Evolutionary conservation across 1,140 invertebrate genomes (phyloP).

Genomic region (Philotrypesis tridentata): DNA sequence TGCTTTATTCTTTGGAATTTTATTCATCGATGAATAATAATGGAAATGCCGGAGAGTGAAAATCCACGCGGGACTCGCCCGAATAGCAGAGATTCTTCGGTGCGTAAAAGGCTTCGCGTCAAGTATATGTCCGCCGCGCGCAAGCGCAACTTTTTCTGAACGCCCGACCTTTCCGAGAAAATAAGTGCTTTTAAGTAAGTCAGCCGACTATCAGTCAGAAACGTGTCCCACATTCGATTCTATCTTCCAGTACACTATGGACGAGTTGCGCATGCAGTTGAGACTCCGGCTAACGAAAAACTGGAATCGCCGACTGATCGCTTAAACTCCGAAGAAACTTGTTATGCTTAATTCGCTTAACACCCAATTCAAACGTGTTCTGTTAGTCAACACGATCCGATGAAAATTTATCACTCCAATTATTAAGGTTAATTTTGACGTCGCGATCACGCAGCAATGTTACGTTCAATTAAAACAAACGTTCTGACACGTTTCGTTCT

Average conservation of each 20-base stretch:
- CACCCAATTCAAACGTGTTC: background rate
- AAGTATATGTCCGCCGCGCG: background rate
- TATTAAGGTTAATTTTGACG: no score
- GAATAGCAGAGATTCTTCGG: constrained; percentile 17
- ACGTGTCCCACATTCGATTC: constrained; percentile 49
- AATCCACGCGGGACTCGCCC: background rate
- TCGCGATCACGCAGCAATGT: no score
- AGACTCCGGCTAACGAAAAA: constrained; percentile 22
- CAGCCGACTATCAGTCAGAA: constrained; percentile 21
- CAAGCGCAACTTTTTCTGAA: constrained; percentile 17
- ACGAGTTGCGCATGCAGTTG: background rate
- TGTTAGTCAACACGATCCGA: no score
- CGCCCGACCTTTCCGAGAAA: background rate
- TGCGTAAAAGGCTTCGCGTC: constrained; percentile 7
- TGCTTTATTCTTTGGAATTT: no score
- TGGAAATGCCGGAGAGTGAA: constrained; percentile 7
- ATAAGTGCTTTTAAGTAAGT: constrained; percentile 16
- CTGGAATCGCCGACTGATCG: constrained; percentile 16
- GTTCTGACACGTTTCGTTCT: no score
- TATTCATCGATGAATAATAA: background rate
- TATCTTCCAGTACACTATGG: constrained; percentile 31
- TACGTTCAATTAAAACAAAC: no score
- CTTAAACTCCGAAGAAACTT: constrained; percentile 20
- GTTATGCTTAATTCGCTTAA: background rate
- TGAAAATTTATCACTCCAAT: no score